Conservation (phyloP, 2,888 invertebrate species). For the Tetanocera ferruginea region DNA sequence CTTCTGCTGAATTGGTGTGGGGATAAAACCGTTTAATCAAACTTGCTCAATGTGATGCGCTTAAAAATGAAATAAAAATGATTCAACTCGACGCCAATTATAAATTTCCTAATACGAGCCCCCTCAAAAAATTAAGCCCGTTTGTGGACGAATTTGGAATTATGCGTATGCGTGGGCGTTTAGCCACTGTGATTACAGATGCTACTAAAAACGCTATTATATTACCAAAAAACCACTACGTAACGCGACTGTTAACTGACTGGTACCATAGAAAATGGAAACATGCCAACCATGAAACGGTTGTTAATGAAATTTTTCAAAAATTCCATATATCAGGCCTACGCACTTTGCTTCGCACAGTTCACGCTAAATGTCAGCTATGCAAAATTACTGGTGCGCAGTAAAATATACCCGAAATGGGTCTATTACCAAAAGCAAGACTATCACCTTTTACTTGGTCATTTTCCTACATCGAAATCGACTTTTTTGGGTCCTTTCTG, state of each 20-base stretch:
- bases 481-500: conserved; percentile 44
- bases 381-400: conserved; percentile 32
- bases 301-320: conserved; percentile 40
- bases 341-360: conserved; percentile 36
- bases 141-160: too few relatives aligned
- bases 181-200: too few relatives aligned
- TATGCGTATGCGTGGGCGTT: too few relatives aligned
- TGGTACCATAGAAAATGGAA: conserved; percentile 32
- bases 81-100: too few relatives aligned
- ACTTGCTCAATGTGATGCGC: too few relatives aligned
- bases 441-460: conserved; percentile 35
- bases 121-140: too few relatives aligned
- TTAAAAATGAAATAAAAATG: too few relatives aligned
- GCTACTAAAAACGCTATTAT: too few relatives aligned
- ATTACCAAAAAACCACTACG: too few relatives aligned
- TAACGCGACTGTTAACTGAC: conserved; percentile 28
- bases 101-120: too few relatives aligned
- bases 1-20: too few relatives aligned
- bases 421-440: conserved; percentile 41
- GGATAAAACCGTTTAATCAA: too few relatives aligned
- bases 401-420: conserved; percentile 44
- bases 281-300: conserved; percentile 35
- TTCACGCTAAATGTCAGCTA: conserved; percentile 40
- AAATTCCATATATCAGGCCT: conserved; percentile 37
- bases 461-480: conserved; percentile 38